Percentiles rank a stretch among this genome's conserved stretches.
phyloP scores from a whole-genome alignment of 2,113 vertebrate species.

The Uropsilus gracilis region DNA sequence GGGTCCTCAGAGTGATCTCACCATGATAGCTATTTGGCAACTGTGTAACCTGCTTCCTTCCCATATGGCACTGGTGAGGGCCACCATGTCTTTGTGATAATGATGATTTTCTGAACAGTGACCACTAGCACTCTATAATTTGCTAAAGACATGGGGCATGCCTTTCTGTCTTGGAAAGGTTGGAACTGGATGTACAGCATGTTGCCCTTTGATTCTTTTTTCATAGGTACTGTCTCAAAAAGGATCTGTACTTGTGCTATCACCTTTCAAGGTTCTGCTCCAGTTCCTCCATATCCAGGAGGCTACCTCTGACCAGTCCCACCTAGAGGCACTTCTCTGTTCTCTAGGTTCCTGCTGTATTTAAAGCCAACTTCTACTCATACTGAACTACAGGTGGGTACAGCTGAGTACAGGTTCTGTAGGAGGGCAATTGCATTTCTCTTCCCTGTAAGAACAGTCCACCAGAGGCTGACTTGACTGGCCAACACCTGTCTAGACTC shows the following conservation, averaged over 20 bases:
- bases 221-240: neutral
- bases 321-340: neutral
- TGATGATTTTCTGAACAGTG: neutral
- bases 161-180: neutral
- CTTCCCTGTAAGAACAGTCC: neutral
- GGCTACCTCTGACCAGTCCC: neutral
- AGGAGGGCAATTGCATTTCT: neutral
- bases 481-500: neutral
- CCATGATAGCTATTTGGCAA: neutral
- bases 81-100: neutral
- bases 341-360: neutral
- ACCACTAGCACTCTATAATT: neutral
- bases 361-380: neutral
- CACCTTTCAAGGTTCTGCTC: neutral
- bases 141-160: neutral
- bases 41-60: neutral
- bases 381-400: neutral
- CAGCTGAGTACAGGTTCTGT: neutral
- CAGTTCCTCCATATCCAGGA: neutral
- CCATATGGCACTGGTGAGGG: neutral
- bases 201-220: neutral
- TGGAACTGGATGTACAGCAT: neutral
- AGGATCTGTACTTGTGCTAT: neutral
- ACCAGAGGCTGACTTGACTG: neutral
- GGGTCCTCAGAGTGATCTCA: neutral